Percentiles rank a stretch among this genome's conserved stretches.
Evolutionary conservation across 1,140 invertebrate genomes (phyloP).

Genomic region (Hypsibius dujardini): DNA sequence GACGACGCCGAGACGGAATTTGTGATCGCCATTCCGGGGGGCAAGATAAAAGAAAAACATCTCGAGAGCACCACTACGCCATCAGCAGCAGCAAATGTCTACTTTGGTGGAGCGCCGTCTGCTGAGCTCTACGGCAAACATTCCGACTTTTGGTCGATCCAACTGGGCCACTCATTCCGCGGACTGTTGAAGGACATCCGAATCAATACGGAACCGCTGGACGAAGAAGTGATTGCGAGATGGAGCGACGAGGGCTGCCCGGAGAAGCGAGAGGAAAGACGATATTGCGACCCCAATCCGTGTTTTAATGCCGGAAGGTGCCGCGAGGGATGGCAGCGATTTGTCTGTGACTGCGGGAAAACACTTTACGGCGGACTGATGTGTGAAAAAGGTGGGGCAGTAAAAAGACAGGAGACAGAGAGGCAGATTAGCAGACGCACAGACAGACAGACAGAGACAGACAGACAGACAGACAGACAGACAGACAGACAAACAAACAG

Average conservation of each 20-base stretch:
- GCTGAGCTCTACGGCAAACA: neutral
- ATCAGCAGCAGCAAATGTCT: neutral
- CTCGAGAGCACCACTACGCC: neutral
- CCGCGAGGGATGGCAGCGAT: slow-evolving; percentile 83
- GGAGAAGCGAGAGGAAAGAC: neutral
- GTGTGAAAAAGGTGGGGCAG: slow-evolving; percentile 56
- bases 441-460: too few relatives aligned
- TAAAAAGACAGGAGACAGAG: neutral
- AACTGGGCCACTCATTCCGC: neutral
- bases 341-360: slow-evolving; percentile 78
- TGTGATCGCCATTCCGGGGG: neutral
- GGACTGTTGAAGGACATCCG: neutral
- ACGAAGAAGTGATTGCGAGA: neutral
- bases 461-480: too few relatives aligned
- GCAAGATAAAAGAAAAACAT: neutral
- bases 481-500: too few relatives aligned
- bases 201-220: neutral
- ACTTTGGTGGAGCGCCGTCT: neutral
- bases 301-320: slow-evolving; percentile 80
- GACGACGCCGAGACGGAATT: slow-evolving; percentile 8
- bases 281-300: slow-evolving; percentile 59
- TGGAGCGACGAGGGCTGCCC: neutral
- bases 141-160: neutral
- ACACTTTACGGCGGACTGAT: slow-evolving; percentile 75
- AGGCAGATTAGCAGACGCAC: too few relatives aligned